Conservation (phyloP, 2,797 vertebrate genomes). For the Crocodylus rhombifer region DNA sequence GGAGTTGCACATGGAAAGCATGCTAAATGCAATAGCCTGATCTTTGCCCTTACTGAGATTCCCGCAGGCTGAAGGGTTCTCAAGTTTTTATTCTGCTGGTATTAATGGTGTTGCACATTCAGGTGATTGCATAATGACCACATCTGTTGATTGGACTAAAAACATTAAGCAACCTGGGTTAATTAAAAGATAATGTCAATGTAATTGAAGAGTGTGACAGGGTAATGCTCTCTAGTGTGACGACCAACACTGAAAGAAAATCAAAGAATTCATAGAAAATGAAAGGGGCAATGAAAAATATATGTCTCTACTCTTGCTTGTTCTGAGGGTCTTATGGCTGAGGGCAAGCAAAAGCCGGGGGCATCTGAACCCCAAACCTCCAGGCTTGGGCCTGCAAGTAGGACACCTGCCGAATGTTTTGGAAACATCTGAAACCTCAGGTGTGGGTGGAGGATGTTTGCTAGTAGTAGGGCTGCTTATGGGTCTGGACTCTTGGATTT, state of each 20-base stretch:
- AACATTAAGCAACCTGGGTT: constrained; percentile 77
- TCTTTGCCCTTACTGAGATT: constrained; percentile 30
- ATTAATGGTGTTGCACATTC: constrained; percentile 47
- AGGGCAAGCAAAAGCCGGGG: too few relatives aligned
- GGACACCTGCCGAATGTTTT: too few relatives aligned
- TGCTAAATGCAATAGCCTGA: constrained; percentile 22
- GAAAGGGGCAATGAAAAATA: constrained; percentile 23
- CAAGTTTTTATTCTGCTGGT: constrained; percentile 63
- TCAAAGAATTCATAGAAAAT: constrained; percentile 68
- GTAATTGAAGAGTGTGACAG: constrained; percentile 66
- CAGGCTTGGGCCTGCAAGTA: too few relatives aligned
- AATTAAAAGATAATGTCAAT: constrained; percentile 81
- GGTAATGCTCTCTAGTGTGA: constrained; percentile 65
- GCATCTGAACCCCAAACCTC: too few relatives aligned
- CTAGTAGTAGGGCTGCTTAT: too few relatives aligned
- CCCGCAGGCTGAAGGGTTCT: constrained; percentile 15
- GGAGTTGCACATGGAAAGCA: constrained; percentile 35
- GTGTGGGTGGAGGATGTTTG: too few relatives aligned
- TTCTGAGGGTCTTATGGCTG: too few relatives aligned
- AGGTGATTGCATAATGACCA: constrained; percentile 49
- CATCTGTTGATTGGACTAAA: constrained; percentile 69
- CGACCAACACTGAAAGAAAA: constrained; percentile 72
- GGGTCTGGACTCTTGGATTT: too few relatives aligned
- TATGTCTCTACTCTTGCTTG: too few relatives aligned
- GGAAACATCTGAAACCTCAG: too few relatives aligned